phyloP scores from a whole-genome alignment of 2,888 invertebrate genomes.

The Trilocha varians region DNA sequence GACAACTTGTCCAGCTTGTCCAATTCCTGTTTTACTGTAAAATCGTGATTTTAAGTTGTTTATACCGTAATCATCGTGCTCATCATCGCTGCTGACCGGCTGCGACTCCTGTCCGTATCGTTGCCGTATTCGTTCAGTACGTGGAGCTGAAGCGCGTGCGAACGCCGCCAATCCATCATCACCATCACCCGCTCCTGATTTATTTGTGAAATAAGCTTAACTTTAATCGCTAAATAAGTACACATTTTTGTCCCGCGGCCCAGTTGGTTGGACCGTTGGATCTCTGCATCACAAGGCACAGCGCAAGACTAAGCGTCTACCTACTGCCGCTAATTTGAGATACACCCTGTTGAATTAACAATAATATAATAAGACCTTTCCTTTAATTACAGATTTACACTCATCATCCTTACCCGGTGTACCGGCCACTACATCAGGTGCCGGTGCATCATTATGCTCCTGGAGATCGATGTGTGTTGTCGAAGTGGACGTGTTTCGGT shows the following conservation, averaged over 20 bases:
- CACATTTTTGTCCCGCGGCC: too few relatives aligned
- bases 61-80: constrained; percentile 88
- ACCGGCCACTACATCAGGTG: constrained; percentile 86
- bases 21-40: background rate
- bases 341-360: too few relatives aligned
- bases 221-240: background rate
- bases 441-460: constrained; percentile 68
- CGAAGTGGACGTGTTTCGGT: constrained; percentile 74
- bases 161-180: constrained; percentile 89
- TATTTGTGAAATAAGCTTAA: too few relatives aligned
- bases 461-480: constrained; percentile 76
- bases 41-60: background rate
- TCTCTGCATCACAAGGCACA: too few relatives aligned
- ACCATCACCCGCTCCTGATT: constrained; percentile 68
- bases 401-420: constrained; percentile 67
- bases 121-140: constrained; percentile 87
- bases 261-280: too few relatives aligned
- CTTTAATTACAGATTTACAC: too few relatives aligned
- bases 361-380: too few relatives aligned
- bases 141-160: constrained; percentile 86
- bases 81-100: constrained; percentile 76
- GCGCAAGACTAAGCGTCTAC: too few relatives aligned
- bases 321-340: too few relatives aligned
- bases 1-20: too few relatives aligned
- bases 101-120: constrained; percentile 76